Evolutionary conservation across 2,797 vertebrate genomes (phyloP).

Genomic region (Discoglossus pictus): DNA sequence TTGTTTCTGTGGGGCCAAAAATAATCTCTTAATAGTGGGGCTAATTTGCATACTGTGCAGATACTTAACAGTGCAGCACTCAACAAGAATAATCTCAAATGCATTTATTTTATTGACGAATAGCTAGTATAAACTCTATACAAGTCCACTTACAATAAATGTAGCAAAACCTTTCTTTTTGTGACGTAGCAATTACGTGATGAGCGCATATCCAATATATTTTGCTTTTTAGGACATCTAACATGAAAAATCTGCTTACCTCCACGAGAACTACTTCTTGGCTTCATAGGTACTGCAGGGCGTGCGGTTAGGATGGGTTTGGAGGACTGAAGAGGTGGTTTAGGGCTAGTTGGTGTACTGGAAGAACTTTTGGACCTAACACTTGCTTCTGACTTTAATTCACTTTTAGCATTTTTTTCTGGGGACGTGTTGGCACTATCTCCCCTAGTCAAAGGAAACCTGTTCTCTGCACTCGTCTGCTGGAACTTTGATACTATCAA

Average conservation of each 20-base stretch:
- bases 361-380: constrained; percentile 74
- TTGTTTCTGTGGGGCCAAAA: too few species aligned
- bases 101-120: too few species aligned
- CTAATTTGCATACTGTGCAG: too few species aligned
- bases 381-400: constrained; percentile 76
- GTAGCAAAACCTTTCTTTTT: too few species aligned
- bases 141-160: too few species aligned
- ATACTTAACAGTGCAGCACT: too few species aligned
- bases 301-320: constrained; percentile 82
- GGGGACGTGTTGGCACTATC: constrained; percentile 65
- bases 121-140: too few species aligned
- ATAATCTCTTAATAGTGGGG: too few species aligned
- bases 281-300: constrained; percentile 86
- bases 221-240: too few species aligned
- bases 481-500: constrained; percentile 72
- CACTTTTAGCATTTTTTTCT: constrained; percentile 76
- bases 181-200: too few species aligned
- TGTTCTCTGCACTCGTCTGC: constrained; percentile 68
- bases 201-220: too few species aligned
- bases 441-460: constrained; percentile 65
- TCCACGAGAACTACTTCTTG: constrained; percentile 69
- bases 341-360: constrained; percentile 75
- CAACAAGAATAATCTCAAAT: too few species aligned
- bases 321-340: constrained; percentile 79
- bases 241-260: constrained; percentile 60